phyloP scores from a whole-genome alignment of 2,888 invertebrate genomes.

The Hoplodrina blanda region DNA sequence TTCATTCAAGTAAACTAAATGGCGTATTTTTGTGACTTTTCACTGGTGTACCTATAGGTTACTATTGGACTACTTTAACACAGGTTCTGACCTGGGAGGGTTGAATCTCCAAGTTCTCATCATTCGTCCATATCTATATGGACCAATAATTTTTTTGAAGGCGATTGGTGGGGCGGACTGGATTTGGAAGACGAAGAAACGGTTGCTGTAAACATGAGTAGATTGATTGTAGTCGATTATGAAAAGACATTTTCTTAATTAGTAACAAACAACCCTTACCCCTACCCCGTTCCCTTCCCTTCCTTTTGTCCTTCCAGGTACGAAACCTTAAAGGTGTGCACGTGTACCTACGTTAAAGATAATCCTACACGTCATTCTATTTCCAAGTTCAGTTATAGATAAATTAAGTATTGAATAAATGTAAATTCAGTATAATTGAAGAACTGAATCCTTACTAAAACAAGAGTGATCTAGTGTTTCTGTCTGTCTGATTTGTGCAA shows the following conservation, averaged over 20 bases:
- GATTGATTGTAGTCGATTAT: background rate
- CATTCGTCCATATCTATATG: too few species aligned
- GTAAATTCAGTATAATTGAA: slow-evolving; percentile 26
- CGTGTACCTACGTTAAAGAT: slow-evolving; percentile 18
- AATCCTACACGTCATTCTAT: slow-evolving; percentile 28
- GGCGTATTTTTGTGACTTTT: too few species aligned
- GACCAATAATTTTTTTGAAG: too few species aligned
- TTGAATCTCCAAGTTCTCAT: too few species aligned
- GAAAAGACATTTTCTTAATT: too few species aligned
- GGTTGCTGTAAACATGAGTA: background rate
- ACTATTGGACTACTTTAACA: too few species aligned
- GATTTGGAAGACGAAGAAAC: background rate
- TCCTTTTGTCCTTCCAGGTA: slow-evolving; percentile 13
- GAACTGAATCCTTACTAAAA: slow-evolving; percentile 30
- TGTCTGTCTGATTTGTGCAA: background rate
- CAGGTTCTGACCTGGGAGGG: too few species aligned
- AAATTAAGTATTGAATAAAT: slow-evolving; percentile 33
- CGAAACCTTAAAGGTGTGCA: slow-evolving; percentile 30
- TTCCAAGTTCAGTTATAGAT: slow-evolving; percentile 30
- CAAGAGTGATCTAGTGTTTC: slow-evolving; percentile 15
- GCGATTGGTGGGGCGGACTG: too few species aligned
- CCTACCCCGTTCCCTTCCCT: too few species aligned
- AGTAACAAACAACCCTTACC: too few species aligned
- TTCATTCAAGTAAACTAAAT: too few species aligned
- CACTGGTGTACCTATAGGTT: too few species aligned